Evolutionary conservation across 1,140 invertebrate genomes (phyloP).

Genomic region (Calycopis cecrops): DNA sequence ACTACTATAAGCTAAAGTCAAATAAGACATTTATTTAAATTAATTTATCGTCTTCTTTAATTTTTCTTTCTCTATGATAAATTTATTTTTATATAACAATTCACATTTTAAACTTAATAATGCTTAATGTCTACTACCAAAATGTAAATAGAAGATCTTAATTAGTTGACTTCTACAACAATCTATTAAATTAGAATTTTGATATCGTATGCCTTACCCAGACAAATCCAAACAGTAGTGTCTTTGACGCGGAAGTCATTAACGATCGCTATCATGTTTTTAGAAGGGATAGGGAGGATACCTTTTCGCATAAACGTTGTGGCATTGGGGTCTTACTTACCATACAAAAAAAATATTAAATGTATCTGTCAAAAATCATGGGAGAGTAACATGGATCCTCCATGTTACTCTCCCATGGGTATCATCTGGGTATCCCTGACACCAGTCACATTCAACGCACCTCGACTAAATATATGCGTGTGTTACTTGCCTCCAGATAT

Average conservation of each 20-base stretch:
- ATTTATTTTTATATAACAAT: neutral
- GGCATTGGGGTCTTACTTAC: conserved; percentile 19
- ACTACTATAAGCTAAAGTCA: neutral
- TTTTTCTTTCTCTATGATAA: neutral
- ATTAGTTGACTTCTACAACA: conserved; percentile 18
- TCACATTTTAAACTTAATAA: neutral
- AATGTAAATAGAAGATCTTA: conserved; percentile 27
- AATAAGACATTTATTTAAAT: neutral
- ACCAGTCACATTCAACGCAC: neutral
- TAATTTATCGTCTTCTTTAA: neutral
- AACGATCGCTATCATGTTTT: conserved; percentile 23
- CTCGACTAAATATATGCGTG: neutral
- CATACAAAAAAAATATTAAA: conserved; percentile 2
- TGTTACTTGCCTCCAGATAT: conserved; percentile 10
- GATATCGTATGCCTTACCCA: conserved; percentile 26
- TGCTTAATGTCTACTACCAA: conserved; percentile 24
- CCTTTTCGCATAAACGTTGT: conserved; percentile 20
- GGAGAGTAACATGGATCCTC: no score
- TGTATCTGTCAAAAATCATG: neutral
- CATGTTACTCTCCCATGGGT: no score
- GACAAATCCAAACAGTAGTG: conserved; percentile 25
- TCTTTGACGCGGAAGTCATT: conserved; percentile 24
- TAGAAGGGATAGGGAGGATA: conserved; percentile 26
- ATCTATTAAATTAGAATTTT: conserved; percentile 23
- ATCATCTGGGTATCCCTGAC: conserved; percentile 2